These are phyloP conservation scores for Patiria miniata DNA, from an alignment of 35 echinoderm and acorn worm genomes.

Conservation along the genomic window DNA sequence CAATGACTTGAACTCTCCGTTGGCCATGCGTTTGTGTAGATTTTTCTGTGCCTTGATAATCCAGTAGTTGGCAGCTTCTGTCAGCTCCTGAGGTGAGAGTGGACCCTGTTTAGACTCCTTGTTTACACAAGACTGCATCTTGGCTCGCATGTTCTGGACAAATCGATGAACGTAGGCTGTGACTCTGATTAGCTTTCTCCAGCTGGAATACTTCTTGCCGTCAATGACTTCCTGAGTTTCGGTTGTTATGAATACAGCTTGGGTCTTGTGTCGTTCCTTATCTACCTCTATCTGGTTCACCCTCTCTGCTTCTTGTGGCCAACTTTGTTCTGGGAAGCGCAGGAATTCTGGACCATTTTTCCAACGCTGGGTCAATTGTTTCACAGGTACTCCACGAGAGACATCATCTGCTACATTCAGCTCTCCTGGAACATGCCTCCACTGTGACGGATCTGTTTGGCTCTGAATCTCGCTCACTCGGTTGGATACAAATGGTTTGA, in stretches of 20 bases:
- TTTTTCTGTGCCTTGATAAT: slow-evolving; percentile 45
- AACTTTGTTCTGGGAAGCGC: slow-evolving; percentile 39
- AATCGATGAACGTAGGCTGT: slow-evolving; percentile 68
- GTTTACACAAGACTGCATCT: not conserved
- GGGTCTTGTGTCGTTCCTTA: slow-evolving; percentile 52
- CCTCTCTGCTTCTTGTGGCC: slow-evolving; percentile 38
- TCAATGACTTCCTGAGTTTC: slow-evolving; percentile 14
- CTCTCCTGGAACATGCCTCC: slow-evolving; percentile 62
- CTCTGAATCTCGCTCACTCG: slow-evolving; percentile 67
- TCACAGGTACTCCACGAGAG: slow-evolving; percentile 57
- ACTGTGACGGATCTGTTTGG: slow-evolving; percentile 52
- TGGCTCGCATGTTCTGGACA: slow-evolving; percentile 28
- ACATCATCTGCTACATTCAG: slow-evolving; percentile 64
- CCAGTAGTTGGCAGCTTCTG: slow-evolving; percentile 33
- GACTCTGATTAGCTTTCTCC: slow-evolving; percentile 55
- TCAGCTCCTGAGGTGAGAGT: slow-evolving; percentile 36
- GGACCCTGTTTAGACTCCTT: slow-evolving; percentile 2
- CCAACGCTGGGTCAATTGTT: slow-evolving; percentile 39
- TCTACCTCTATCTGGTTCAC: slow-evolving; percentile 28
- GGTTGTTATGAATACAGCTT: slow-evolving; percentile 31
- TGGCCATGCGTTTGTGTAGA: slow-evolving; percentile 1
- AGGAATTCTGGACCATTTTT: slow-evolving; percentile 64
- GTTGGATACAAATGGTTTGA: slow-evolving; percentile 70
- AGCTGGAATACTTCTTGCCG: slow-evolving; percentile 49
- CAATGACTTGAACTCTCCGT: slow-evolving; percentile 39